Conservation (phyloP, 2,888 invertebrate species). For the Steinernema hermaphroditum region DNA sequence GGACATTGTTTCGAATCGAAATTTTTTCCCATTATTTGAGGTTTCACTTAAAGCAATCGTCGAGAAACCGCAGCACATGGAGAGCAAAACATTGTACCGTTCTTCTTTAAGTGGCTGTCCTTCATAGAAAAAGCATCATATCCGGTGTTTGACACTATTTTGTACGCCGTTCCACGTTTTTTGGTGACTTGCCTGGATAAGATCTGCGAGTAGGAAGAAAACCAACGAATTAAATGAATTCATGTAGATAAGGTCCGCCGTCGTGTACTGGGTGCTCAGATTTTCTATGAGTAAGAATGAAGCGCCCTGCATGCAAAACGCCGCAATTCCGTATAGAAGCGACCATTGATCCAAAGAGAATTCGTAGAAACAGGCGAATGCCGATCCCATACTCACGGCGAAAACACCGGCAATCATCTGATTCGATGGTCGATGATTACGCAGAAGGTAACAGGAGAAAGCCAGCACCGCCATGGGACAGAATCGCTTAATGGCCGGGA, state of each 20-base stretch:
- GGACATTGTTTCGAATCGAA: too few relatives aligned
- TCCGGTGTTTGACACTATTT: too few relatives aligned
- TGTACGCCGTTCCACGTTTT: too few relatives aligned
- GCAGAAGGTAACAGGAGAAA: constrained; percentile 34
- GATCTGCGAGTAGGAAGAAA: constrained; percentile 61
- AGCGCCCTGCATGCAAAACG: constrained; percentile 44
- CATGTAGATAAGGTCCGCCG: constrained; percentile 62
- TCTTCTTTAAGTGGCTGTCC: too few relatives aligned
- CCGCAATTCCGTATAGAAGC: constrained; percentile 54
- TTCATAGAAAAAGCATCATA: too few relatives aligned
- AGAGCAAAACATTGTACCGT: too few relatives aligned
- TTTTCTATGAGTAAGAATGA: constrained; percentile 47
- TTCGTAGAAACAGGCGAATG: constrained; percentile 46
- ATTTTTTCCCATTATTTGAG: too few relatives aligned
- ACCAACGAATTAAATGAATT: constrained; percentile 64
- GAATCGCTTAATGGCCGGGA: constrained; percentile 70
- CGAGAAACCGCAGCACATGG: too few relatives aligned
- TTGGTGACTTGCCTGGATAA: constrained; percentile 54
- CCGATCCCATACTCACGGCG: neutral
- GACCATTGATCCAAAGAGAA: constrained; percentile 58
- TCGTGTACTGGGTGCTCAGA: constrained; percentile 42
- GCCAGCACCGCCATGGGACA: constrained; percentile 40
- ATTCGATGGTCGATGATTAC: constrained; percentile 34
- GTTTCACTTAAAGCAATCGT: too few relatives aligned
- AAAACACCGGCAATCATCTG: constrained; percentile 29